phyloP scores from a whole-genome alignment of 1,140 invertebrate species.

The Hylyphantes graminicola region DNA sequence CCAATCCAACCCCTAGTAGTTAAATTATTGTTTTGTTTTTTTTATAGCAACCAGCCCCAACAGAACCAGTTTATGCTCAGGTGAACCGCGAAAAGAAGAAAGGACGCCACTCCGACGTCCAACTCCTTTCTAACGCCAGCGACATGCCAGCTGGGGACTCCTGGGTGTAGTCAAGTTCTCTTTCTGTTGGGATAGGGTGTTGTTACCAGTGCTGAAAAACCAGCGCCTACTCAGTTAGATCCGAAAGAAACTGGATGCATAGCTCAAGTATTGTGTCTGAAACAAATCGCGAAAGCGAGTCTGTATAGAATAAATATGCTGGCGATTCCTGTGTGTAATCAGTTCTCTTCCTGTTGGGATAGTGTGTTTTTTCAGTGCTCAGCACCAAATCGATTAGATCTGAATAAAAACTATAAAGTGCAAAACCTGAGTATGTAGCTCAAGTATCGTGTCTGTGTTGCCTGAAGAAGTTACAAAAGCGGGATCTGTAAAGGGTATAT shows the following conservation, averaged over 20 bases:
- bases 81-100: conserved; percentile 83
- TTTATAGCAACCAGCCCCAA: conserved; percentile 70
- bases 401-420: background rate
- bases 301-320: conserved; percentile 28
- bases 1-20: too few species aligned
- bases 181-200: conserved; percentile 8
- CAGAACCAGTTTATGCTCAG: conserved; percentile 82
- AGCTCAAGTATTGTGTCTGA: too few species aligned
- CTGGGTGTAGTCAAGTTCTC: conserved; percentile 62
- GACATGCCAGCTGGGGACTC: conserved; percentile 64
- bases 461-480: background rate
- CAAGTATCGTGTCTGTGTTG: conserved; percentile 15
- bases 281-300: too few species aligned
- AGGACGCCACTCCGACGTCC: conserved; percentile 65
- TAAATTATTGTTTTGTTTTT: background rate
- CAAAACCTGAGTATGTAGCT: background rate
- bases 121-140: conserved; percentile 53
- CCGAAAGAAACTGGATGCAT: too few species aligned
- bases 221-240: too few species aligned
- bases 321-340: conserved; percentile 63
- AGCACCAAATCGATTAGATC: background rate
- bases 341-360: conserved; percentile 30
- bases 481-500: too few species aligned
- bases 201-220: too few species aligned
- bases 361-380: background rate